Base-by-base conservation (phyloP, 2,113 vertebrate genomes). In the Ornithorhynchus anatinus region DNA sequence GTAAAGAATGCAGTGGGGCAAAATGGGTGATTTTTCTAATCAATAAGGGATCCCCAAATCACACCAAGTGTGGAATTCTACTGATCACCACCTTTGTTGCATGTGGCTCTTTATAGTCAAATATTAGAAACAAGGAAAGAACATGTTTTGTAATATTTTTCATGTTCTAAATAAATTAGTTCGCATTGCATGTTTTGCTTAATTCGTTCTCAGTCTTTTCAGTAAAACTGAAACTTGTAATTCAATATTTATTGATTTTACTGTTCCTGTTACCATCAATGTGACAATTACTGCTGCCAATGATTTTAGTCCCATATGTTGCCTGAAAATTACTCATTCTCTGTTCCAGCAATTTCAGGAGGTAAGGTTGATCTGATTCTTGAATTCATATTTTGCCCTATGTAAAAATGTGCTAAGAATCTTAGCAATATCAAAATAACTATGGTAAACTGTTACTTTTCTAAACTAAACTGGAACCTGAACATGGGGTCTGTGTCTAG, bases 271-370 rank as follows among this genome's bases (percentile, higher is more conserved):
- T 45, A 88, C 29, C 0, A 58, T 91, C 48, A 70, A 74, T 22
- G 74, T 85, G 62, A 74, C 77, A 65, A 10, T 85, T 19, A 47
- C 31, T 63, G 68, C 82, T 1, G 23, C 47, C 56, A 90, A 79
- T 50, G 77, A 90, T 16, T 86, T 87, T n/a, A 75, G 71, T n/a
- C 84, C 81, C 29, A 56, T 47, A 22, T 91, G 88, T 66, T 37
- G 61, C 52, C 52, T 29, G 12, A 25, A 3, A 63, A 61, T n/a
- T 86, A 88, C 17, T 42, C 15, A 7, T 85, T 85, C 62, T 71
- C 50, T 2, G 64, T 85, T 68, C 66, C 17, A 6, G 87, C 89
- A 80, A 85, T 74, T 2, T 72, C 70, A 60, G 64, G 61, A 83
- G 82, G 66, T 85, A 78, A 75, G 75, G 47, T n/a, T n/a, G n/a